A percentile compares a stretch with the other conserved stretches of the same genome.
phyloP scores from a whole-genome alignment of 2,113 vertebrate species.

The Lathamus discolor region DNA sequence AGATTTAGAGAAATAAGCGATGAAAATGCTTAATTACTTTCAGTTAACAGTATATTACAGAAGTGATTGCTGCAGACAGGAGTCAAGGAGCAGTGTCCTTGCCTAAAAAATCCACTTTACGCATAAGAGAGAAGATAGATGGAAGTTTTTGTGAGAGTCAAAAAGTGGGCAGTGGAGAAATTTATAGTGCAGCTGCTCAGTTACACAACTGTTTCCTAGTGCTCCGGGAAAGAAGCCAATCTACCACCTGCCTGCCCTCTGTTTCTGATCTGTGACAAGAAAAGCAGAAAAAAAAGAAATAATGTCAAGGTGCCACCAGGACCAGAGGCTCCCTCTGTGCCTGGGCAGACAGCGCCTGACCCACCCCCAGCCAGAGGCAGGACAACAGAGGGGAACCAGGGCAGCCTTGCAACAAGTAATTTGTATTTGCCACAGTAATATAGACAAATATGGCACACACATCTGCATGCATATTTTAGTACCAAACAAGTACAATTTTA shows the following conservation, averaged over 20 bases:
- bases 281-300: background rate
- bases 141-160: background rate
- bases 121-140: background rate
- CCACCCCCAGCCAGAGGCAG: background rate
- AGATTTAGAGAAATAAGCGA: background rate
- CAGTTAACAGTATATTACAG: background rate
- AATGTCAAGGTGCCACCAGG: background rate
- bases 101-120: background rate
- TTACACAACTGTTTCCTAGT: background rate
- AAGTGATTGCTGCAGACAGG: background rate
- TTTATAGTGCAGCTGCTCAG: background rate
- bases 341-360: background rate
- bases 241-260: background rate
- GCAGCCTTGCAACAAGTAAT: background rate
- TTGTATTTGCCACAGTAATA: background rate
- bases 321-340: background rate
- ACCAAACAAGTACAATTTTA: background rate
- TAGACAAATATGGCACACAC: background rate
- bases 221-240: background rate
- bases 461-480: background rate
- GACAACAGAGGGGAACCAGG: rapidly evolving
- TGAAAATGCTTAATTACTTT: background rate
- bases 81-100: background rate
- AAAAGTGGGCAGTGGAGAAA: background rate
- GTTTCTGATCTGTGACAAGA: background rate